Evolutionary conservation across 2,113 vertebrate species (phyloP).

Genomic region (Podarcis raffonei): DNA sequence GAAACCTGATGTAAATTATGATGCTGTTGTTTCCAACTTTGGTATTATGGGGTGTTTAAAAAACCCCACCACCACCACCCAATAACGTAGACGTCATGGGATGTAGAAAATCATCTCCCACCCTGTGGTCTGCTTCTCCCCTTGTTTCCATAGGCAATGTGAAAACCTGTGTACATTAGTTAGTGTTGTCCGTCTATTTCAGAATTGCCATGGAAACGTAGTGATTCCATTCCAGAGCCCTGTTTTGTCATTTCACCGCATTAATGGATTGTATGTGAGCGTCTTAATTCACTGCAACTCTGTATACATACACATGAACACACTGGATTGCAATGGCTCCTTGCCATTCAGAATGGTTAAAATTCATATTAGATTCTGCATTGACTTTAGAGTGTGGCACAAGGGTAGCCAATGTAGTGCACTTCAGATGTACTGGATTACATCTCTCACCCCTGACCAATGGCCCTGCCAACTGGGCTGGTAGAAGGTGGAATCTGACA

Average conservation of each 20-base stretch:
- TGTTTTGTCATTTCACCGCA: neutral
- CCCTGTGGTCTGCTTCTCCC: conserved; percentile 12
- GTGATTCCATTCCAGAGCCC: neutral
- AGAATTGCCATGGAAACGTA: conserved; percentile 26
- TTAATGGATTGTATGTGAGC: neutral
- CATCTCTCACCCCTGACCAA: neutral
- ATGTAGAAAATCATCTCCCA: neutral
- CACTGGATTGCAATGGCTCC: neutral
- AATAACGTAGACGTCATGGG: neutral
- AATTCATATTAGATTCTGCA: neutral
- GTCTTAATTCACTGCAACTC: neutral
- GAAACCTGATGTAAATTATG: conserved; percentile 27
- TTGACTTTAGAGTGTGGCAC: neutral
- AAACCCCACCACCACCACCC: neutral
- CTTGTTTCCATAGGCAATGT: conserved; percentile 3
- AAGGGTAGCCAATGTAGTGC: neutral
- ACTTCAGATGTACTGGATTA: neutral
- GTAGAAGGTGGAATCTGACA: neutral
- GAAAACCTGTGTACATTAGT: conserved; percentile 26
- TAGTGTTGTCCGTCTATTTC: conserved; percentile 46
- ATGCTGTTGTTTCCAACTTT: conserved; percentile 26
- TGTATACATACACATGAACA: neutral
- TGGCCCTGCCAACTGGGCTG: neutral
- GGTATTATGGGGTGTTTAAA: conserved; percentile 26
- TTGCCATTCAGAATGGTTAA: neutral